These are phyloP conservation scores for Ommatoiulus sabulosus DNA, from an alignment of 2,888 invertebrate genomes.

Conservation along the genomic window DNA sequence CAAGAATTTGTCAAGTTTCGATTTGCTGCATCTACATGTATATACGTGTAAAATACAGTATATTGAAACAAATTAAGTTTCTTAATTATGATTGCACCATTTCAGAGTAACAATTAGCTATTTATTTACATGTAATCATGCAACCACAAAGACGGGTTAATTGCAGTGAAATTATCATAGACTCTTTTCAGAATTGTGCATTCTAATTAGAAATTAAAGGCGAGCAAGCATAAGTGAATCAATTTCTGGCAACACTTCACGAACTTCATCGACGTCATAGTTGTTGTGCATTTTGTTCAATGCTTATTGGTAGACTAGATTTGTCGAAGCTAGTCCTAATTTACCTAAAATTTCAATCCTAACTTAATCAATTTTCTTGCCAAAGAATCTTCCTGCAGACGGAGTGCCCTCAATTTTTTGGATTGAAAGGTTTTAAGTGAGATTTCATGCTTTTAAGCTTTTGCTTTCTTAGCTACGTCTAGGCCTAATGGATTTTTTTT, in stretches of 20 bases:
- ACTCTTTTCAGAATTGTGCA: no score
- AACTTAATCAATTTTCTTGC: neutral
- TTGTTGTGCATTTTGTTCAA: neutral
- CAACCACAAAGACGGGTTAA: neutral
- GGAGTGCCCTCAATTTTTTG: slow-evolving; percentile 19
- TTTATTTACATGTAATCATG: neutral
- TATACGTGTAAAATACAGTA: neutral
- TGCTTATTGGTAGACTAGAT: neutral
- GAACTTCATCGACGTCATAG: no score
- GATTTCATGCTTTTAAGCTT: slow-evolving; percentile 43
- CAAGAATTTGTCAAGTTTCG: no score
- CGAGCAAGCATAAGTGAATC: no score
- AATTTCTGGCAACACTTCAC: no score
- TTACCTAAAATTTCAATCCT: neutral
- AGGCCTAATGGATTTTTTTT: slow-evolving; percentile 37
- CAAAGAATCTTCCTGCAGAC: neutral
- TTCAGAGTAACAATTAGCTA: neutral
- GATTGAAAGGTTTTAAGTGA: slow-evolving; percentile 27
- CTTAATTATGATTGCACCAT: neutral
- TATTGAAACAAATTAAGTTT: neutral
- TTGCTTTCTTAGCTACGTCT: slow-evolving; percentile 4
- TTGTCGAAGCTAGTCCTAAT: neutral
- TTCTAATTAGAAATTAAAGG: no score
- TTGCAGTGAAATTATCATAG: no score
- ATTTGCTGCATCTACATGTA: no score